Evolutionary conservation across 2,113 vertebrate genomes (phyloP), one percentile per base, ranked within the genome.

Genomic region (Paradoxurus hermaphroditus): DNA sequence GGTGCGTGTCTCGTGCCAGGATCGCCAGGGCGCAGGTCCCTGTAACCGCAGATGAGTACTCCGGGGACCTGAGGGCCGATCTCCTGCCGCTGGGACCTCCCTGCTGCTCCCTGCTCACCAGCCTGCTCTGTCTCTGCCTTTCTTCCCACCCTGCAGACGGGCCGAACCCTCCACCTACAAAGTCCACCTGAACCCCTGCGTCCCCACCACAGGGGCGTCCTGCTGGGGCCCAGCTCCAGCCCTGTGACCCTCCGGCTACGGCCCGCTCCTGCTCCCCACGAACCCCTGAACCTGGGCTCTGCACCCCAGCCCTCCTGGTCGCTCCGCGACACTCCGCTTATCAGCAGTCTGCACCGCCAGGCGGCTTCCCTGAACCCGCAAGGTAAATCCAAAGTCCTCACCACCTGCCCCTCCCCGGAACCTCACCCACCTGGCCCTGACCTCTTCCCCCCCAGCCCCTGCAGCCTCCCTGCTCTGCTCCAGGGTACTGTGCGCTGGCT

Each of bases 361-460:
- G 5, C 11, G 25, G 39, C 31, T 59, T 83, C 79, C 77, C 53
- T 14, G 86, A 14, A 77, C 67, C 29, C n/a, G n/a, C 7, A 4
- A 94, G 49, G 81, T 41, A 49, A 90, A 75, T 70, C 36, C 82
- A n/a, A 82, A 95, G 70, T 93, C 96, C 79, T 86, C 29, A 8
- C 0, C 4, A 27, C 29, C 56, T 25, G 27, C 12, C 1, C 12
- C 34, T 56, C 25, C n/a, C 67, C 1, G 5, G 34, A 27, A 41
- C 59, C 53, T 34, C 13, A 10, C 34, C 29, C n/a, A n/a, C n/a
- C n/a, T n/a, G n/a, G n/a, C n/a, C n/a, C n/a, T n/a, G n/a, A n/a
- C n/a, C n/a, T n/a, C n/a, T n/a, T n/a, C n/a, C n/a, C n/a, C n/a
- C n/a, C n/a, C n/a, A n/a, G n/a, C n/a, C n/a, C n/a, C n/a, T n/a